Evolutionary conservation across 2,113 vertebrate genomes (phyloP).

Genomic region (Eulemur rufifrons): DNA sequence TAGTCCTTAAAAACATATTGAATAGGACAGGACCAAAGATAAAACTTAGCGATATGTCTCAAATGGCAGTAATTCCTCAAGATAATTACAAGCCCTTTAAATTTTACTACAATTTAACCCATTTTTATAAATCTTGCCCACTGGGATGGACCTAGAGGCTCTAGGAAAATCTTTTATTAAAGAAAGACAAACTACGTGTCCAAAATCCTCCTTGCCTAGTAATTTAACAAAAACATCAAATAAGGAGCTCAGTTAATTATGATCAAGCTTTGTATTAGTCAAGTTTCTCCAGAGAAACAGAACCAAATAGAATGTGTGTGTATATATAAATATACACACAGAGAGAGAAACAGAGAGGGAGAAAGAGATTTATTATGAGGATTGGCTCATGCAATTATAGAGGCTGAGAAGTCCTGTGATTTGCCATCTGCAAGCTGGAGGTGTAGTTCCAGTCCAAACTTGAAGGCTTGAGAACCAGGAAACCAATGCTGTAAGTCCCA

Average conservation of each 20-base stretch:
- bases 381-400: not conserved
- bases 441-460: too few relatives aligned
- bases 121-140: not conserved
- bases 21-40: not conserved
- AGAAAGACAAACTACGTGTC: not conserved
- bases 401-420: not conserved
- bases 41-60: not conserved
- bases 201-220: not conserved
- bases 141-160: not conserved
- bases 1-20: not conserved
- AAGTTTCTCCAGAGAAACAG: not conserved
- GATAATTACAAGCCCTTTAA: not conserved
- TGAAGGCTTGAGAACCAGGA: not conserved
- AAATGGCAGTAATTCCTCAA: not conserved
- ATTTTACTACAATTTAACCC: not conserved
- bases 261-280: not conserved
- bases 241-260: not conserved
- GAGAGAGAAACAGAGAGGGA: too few relatives aligned
- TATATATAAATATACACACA: too few relatives aligned
- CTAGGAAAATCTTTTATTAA: not conserved
- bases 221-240: not conserved
- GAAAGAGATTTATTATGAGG: not conserved
- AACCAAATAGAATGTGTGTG: not conserved
- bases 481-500: not conserved
- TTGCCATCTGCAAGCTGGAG: not conserved